phyloP scores from a whole-genome alignment of 2,888 invertebrate species.

The Allophyes oxyacanthae region DNA sequence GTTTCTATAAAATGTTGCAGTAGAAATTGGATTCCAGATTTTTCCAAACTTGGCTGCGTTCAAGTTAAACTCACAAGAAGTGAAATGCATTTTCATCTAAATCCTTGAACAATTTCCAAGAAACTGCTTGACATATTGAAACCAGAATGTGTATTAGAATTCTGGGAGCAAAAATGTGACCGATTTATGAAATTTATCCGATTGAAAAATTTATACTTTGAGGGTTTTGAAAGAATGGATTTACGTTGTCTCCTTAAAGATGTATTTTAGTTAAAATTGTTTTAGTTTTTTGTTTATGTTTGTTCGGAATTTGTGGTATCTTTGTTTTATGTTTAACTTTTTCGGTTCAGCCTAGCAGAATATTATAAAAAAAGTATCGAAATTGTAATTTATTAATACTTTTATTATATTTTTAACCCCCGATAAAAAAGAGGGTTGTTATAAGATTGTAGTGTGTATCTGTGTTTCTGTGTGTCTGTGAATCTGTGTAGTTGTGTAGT shows the following conservation, averaged over 20 bases:
- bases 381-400: too few species aligned
- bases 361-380: too few species aligned
- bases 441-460: too few species aligned
- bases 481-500: too few species aligned
- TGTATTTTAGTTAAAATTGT: neutral
- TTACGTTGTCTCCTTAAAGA: neutral
- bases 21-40: neutral
- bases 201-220: constrained; percentile 1
- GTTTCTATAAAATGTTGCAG: too few species aligned
- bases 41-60: constrained; percentile 2
- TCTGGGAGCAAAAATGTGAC: constrained; percentile 6
- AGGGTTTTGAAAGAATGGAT: neutral
- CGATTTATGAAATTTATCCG: constrained; percentile 14
- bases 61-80: constrained; percentile 6
- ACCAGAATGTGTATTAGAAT: constrained; percentile 15
- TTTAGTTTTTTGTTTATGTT: neutral
- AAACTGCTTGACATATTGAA: constrained; percentile 25
- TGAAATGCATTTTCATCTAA: constrained; percentile 3
- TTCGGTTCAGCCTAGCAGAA: too few species aligned
- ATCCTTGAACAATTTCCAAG: constrained; percentile 3
- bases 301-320: too few species aligned
- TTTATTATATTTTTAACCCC: too few species aligned
- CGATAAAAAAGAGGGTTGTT: too few species aligned
- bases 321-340: too few species aligned
- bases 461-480: too few species aligned